A percentile compares a stretch with the other conserved stretches of the same genome.
These are phyloP conservation scores for Macrobrachium rosenbergii DNA, from an alignment of 1,140 invertebrate genomes.

Conservation along the genomic window DNA sequence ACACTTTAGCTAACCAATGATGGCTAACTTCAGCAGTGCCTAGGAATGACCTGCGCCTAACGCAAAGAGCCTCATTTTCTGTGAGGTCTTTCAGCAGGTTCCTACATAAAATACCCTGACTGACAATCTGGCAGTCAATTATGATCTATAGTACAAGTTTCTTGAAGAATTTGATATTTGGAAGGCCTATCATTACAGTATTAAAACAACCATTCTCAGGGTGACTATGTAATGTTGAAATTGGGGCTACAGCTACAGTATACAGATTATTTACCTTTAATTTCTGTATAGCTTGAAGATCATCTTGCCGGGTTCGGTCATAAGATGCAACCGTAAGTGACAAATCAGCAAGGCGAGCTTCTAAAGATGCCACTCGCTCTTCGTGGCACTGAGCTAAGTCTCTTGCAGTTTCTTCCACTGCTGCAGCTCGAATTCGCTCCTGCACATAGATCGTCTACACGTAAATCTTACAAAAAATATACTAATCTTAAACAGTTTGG, in stretches of 20 bases:
- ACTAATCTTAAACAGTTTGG: neutral
- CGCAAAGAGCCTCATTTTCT: no score
- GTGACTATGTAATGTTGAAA: neutral
- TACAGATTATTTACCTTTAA: conserved; percentile 73
- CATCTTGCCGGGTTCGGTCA: conserved; percentile 80
- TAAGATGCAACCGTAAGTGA: conserved; percentile 85
- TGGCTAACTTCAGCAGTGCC: no score
- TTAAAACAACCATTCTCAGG: no score
- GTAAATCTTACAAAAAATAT: neutral
- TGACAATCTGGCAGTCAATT: no score
- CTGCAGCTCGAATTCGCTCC: conserved; percentile 31
- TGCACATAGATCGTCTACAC: neutral
- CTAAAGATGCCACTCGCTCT: conserved; percentile 82
- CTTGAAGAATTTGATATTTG: no score
- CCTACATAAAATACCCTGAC: no score
- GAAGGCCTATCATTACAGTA: no score
- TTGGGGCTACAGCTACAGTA: neutral
- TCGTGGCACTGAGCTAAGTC: conserved; percentile 36
- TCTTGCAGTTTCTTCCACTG: conserved; percentile 39
- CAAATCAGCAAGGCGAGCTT: conserved; percentile 83
- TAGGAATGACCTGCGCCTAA: no score
- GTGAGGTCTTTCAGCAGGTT: no score
- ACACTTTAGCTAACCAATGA: no score
- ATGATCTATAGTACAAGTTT: no score
- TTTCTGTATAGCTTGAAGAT: conserved; percentile 82